phyloP scores from a whole-genome alignment of 2,888 invertebrate genomes.

The Acrobasis suavella region DNA sequence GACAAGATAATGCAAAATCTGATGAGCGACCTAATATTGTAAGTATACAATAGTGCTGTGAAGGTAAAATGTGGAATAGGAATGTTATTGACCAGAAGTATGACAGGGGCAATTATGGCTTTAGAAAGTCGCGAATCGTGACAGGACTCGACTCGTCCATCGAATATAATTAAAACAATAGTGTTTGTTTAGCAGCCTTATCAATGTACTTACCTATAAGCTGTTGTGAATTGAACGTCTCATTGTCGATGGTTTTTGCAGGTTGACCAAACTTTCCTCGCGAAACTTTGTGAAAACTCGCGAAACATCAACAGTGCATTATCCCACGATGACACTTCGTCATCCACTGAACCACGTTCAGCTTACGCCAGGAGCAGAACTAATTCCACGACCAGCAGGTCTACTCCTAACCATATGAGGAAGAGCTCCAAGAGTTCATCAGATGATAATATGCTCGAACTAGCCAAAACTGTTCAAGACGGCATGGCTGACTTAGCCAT shows the following conservation, averaged over 20 bases:
- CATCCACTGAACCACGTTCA: conserved; percentile 63
- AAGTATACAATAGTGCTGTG: conserved; percentile 31
- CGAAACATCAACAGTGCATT: conserved; percentile 65
- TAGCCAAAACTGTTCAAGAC: conserved; percentile 81
- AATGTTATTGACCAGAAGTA: too few relatives aligned
- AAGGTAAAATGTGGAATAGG: too few relatives aligned
- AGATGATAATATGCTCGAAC: conserved; percentile 68
- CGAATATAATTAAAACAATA: too few relatives aligned
- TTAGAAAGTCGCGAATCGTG: too few relatives aligned
- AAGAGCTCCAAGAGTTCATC: conserved; percentile 58
- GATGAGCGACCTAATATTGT: conserved; percentile 50
- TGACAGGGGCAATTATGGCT: too few relatives aligned
- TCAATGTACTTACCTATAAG: too few relatives aligned
- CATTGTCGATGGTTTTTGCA: conserved; percentile 37
- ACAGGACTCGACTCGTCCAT: too few relatives aligned
- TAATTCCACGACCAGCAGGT: conserved; percentile 56
- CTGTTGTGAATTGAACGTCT: too few relatives aligned
- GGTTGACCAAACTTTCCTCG: conserved; percentile 60
- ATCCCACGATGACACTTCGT: conserved; percentile 68
- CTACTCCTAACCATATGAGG: conserved; percentile 58
- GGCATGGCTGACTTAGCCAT: conserved; percentile 78
- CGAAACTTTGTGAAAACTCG: conserved; percentile 66
- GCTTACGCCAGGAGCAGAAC: conserved; percentile 58
- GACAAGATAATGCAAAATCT: conserved; percentile 34
- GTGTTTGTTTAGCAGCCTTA: too few relatives aligned